Conservation (phyloP, 2,888 invertebrate species). For the Halictus ligatus region DNA sequence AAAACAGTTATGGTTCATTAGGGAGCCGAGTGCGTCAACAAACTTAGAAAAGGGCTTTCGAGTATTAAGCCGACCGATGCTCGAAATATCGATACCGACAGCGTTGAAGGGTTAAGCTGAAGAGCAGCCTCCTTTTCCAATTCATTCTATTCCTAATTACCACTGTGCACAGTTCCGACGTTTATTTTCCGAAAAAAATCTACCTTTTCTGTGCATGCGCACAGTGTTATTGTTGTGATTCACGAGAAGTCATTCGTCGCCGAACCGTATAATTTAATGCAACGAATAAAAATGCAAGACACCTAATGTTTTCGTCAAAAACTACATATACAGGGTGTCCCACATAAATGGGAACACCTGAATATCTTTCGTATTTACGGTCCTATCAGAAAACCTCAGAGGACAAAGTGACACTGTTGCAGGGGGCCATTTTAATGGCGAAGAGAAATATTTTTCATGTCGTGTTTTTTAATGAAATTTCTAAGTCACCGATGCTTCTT, state of each 20-base stretch:
- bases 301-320: background rate
- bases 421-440: no score
- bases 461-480: no score
- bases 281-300: no score
- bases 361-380: no score
- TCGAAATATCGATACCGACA: slow-evolving; percentile 22
- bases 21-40: slow-evolving; percentile 49
- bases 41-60: slow-evolving; percentile 34
- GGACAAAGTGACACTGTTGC: no score
- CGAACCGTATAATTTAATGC: no score
- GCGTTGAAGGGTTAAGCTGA: background rate
- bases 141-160: background rate
- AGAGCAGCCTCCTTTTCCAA: background rate
- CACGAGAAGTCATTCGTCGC: background rate
- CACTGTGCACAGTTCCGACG: background rate
- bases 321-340: background rate
- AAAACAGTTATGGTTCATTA: slow-evolving; percentile 58
- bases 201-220: background rate
- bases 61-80: slow-evolving; percentile 18
- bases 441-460: no score
- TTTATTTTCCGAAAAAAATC: background rate
- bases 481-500: no score
- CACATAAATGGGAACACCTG: no score
- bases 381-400: no score
- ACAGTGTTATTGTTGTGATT: background rate